phyloP scores from a whole-genome alignment of 2,888 invertebrate species.

The Trimorus sp. region DNA sequence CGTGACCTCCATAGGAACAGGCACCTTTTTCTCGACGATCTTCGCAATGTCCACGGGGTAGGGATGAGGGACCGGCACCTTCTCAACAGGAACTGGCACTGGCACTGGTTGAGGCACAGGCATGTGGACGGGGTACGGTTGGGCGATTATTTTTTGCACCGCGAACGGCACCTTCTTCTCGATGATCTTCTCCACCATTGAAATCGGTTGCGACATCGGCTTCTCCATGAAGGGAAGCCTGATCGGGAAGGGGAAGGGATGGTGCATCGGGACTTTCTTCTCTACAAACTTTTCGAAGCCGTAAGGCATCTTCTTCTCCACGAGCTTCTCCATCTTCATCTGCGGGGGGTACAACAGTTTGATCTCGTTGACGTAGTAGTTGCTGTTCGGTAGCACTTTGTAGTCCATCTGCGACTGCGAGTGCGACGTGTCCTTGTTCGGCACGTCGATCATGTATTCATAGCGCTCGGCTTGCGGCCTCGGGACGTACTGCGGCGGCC shows the following conservation, averaged over 20 bases:
- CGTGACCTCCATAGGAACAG: slow-evolving; percentile 76
- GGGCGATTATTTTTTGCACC: slow-evolving; percentile 76
- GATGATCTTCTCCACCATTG: slow-evolving; percentile 81
- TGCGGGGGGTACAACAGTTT: slow-evolving; percentile 71
- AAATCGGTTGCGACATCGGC: slow-evolving; percentile 70
- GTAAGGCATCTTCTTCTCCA: slow-evolving; percentile 80
- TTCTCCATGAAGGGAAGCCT: slow-evolving; percentile 83
- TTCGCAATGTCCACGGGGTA: slow-evolving; percentile 80
- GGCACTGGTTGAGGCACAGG: slow-evolving; percentile 83
- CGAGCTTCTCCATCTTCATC: slow-evolving; percentile 82
- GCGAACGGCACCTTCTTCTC: slow-evolving; percentile 79
- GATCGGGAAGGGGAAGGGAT: slow-evolving; percentile 81
- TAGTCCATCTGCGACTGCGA: slow-evolving; percentile 28
- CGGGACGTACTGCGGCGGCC: slow-evolving; percentile 26
- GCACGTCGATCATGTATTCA: slow-evolving; percentile 40
- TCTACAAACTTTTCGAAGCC: slow-evolving; percentile 84
- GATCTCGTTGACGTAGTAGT: slow-evolving; percentile 34
- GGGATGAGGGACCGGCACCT: slow-evolving; percentile 84
- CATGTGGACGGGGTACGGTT: slow-evolving; percentile 79
- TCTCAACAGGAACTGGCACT: slow-evolving; percentile 84
- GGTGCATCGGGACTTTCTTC: slow-evolving; percentile 83
- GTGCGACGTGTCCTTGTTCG: slow-evolving; percentile 22
- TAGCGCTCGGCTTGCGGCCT: slow-evolving; percentile 28
- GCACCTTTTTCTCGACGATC: slow-evolving; percentile 82
- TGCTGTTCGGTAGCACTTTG: slow-evolving; percentile 25